Evolutionary conservation across 1,140 invertebrate species (phyloP).

Genomic region (Bradynema listronoti): DNA sequence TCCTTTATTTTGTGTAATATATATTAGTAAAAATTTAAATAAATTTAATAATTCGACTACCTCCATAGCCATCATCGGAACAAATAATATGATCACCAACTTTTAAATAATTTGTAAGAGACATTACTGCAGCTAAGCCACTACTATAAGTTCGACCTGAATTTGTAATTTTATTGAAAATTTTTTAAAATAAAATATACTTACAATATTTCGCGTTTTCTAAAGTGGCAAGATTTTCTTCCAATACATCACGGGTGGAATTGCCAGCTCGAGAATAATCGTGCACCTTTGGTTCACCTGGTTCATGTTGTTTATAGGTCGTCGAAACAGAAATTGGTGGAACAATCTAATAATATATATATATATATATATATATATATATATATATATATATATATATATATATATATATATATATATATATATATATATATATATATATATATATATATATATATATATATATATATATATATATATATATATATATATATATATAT

Average conservation of each 20-base stretch:
- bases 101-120: conserved; percentile 70
- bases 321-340: conserved; percentile 84
- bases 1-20: conserved; percentile 11
- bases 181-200: not conserved
- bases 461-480: too few species aligned
- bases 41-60: conserved; percentile 55
- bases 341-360: conserved; percentile 70
- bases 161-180: conserved; percentile 13
- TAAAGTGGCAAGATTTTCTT: conserved; percentile 78
- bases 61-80: conserved; percentile 91
- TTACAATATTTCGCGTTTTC: conserved; percentile 79
- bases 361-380: too few species aligned
- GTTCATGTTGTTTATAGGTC: conserved; percentile 82
- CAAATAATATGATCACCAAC: conserved; percentile 82
- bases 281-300: conserved; percentile 70
- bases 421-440: too few species aligned
- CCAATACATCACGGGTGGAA: conserved; percentile 79
- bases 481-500: too few species aligned
- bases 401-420: too few species aligned
- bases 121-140: conserved; percentile 77
- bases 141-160: conserved; percentile 62
- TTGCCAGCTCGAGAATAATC: conserved; percentile 68
- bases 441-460: too few species aligned
- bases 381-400: too few species aligned
- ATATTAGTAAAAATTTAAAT: not conserved